Evolutionary conservation across 2,113 vertebrate genomes (phyloP).

Genomic region (Siniperca knerii): DNA sequence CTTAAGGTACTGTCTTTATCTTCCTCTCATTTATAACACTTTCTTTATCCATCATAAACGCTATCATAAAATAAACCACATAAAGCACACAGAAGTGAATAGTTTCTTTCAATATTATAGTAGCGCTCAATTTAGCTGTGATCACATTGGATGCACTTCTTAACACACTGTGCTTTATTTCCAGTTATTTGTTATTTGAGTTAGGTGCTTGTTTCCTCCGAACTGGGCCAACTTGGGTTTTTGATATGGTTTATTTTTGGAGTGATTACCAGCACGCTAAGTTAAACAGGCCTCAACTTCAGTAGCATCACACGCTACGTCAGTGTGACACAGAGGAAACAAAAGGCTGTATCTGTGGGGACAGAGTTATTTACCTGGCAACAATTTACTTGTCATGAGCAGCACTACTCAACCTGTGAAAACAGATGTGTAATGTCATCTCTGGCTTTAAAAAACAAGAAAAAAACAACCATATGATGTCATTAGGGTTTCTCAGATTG

Average conservation of each 20-base stretch:
- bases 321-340: conserved; percentile 11
- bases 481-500: too few species aligned
- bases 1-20: conserved; percentile 44
- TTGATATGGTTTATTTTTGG: neutral
- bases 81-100: neutral
- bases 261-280: neutral
- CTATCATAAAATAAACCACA: neutral
- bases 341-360: neutral
- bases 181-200: too few species aligned
- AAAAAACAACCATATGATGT: too few species aligned
- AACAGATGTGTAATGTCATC: neutral
- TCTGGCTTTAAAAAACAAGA: neutral
- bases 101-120: conserved; percentile 1
- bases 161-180: neutral
- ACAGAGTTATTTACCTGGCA: conserved; percentile 3
- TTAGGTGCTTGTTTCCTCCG: neutral
- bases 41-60: neutral
- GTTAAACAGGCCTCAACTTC: neutral
- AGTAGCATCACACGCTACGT: neutral
- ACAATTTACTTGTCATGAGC: neutral
- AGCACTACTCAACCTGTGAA: neutral
- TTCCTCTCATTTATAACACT: conserved; percentile 7
- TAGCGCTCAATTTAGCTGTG: neutral
- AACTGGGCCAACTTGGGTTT: neutral
- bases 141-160: neutral